These are phyloP conservation scores for Diloba caeruleocephala DNA, from an alignment of 2,888 invertebrate species.

Conservation along the genomic window DNA sequence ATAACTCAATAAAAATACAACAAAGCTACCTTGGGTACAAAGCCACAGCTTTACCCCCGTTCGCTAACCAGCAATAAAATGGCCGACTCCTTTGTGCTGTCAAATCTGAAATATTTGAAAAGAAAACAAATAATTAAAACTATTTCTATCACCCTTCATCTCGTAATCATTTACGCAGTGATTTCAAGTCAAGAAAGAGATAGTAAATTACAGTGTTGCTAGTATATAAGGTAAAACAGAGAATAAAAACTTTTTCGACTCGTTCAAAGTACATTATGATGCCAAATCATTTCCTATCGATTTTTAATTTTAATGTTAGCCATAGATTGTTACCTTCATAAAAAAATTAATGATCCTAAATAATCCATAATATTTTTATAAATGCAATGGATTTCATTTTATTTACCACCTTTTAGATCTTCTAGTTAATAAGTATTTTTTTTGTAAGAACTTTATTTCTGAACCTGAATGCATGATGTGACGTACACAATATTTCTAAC, in stretches of 20 bases:
- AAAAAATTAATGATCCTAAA: too few relatives aligned
- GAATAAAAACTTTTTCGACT: too few relatives aligned
- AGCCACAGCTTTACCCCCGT: conserved; percentile 73
- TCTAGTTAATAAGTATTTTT: too few relatives aligned
- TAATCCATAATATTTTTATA: too few relatives aligned
- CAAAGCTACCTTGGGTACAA: conserved; percentile 66
- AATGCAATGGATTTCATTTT: too few relatives aligned
- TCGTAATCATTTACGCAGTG: conserved; percentile 64
- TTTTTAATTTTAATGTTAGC: too few relatives aligned
- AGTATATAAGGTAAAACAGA: conserved; percentile 27
- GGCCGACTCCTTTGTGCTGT: conserved; percentile 89
- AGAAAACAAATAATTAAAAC: conserved; percentile 86
- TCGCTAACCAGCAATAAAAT: conserved; percentile 84
- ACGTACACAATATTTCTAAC: too few relatives aligned
- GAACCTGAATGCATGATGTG: too few relatives aligned
- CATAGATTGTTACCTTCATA: too few relatives aligned
- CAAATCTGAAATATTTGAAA: conserved; percentile 80
- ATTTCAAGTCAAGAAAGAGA: conserved; percentile 73
- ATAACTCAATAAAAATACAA: conserved; percentile 76
- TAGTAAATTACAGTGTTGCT: conserved; percentile 65
- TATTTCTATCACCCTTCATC: conserved; percentile 78
- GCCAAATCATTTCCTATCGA: too few relatives aligned
- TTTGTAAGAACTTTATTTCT: too few relatives aligned
- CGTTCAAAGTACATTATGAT: not conserved
- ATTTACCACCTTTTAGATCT: too few relatives aligned